phyloP scores from a whole-genome alignment of 2,888 invertebrate species.

The Amorpha juglandis region DNA sequence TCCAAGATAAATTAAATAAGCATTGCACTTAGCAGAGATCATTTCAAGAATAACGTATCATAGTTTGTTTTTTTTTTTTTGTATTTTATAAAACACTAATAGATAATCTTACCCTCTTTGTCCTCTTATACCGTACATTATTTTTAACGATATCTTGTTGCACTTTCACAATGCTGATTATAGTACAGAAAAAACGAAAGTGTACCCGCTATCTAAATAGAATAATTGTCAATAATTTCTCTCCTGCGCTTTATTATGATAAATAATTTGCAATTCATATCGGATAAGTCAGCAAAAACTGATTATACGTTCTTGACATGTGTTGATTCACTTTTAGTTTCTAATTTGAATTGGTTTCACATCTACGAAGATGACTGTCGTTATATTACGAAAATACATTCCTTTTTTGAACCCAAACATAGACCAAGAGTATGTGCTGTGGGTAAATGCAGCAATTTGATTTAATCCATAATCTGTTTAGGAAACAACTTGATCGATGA shows the following conservation, averaged over 20 bases:
- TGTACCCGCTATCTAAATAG: neutral
- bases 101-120: too few relatives aligned
- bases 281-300: neutral
- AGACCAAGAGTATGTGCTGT: neutral
- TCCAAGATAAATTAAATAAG: too few relatives aligned
- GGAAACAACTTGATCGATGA: constrained; percentile 70
- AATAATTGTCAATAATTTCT: neutral
- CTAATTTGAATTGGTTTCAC: constrained; percentile 4
- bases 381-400: neutral
- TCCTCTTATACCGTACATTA: too few relatives aligned
- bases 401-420: neutral
- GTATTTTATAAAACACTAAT: too few relatives aligned
- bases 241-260: neutral
- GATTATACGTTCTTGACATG: constrained; percentile 6
- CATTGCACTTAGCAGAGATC: too few relatives aligned
- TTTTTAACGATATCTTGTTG: too few relatives aligned
- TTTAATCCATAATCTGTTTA: constrained; percentile 59
- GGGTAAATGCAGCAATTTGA: neutral
- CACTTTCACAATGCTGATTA: neutral
- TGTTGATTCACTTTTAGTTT: constrained; percentile 2
- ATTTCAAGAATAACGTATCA: too few relatives aligned
- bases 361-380: neutral
- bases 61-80: too few relatives aligned
- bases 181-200: neutral
- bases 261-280: constrained; percentile 7